Conservation (phyloP, 2,888 invertebrate species). For the Tetragnatha montana region DNA sequence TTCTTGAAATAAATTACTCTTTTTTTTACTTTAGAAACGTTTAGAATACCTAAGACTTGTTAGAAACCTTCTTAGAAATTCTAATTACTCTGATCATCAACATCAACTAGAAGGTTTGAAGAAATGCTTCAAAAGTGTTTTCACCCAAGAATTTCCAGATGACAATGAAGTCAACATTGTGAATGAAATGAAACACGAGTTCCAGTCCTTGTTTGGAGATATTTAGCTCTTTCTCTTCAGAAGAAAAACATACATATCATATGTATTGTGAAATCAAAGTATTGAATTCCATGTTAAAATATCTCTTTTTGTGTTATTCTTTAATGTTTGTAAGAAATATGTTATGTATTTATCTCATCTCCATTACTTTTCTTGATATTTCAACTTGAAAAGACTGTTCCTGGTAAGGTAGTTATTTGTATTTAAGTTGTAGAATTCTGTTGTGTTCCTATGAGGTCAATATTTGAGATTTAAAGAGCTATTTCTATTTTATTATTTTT, state of each 20-base stretch:
- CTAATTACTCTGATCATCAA: conserved; percentile 86
- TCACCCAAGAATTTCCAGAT: conserved; percentile 59
- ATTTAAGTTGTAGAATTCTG: no score
- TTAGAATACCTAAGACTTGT: conserved; percentile 87
- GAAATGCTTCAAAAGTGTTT: conserved; percentile 56
- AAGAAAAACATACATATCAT: conserved; percentile 26
- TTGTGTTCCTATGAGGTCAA: no score
- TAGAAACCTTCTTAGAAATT: conserved; percentile 86
- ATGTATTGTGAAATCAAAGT: conserved; percentile 12
- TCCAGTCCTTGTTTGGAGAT: conserved; percentile 47
- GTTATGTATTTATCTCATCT: no score
- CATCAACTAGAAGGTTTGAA: conserved; percentile 82
- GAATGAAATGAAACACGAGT: conserved; percentile 45
- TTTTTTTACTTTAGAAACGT: conserved; percentile 80
- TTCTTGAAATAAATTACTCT: background rate
- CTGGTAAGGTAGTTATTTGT: no score
- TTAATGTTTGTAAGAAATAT: no score
- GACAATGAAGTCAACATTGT: conserved; percentile 50
- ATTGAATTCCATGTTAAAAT: background rate
- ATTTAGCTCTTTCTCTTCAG: background rate
- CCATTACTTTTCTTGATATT: no score
- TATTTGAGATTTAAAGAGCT: no score
- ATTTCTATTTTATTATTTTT: no score
- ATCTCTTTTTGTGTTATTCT: no score
- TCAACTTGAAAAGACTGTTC: no score